Evolutionary conservation across 2,888 invertebrate genomes (phyloP), one percentile per base, ranked within the genome.

Genomic region (Thelaira solivaga): DNA sequence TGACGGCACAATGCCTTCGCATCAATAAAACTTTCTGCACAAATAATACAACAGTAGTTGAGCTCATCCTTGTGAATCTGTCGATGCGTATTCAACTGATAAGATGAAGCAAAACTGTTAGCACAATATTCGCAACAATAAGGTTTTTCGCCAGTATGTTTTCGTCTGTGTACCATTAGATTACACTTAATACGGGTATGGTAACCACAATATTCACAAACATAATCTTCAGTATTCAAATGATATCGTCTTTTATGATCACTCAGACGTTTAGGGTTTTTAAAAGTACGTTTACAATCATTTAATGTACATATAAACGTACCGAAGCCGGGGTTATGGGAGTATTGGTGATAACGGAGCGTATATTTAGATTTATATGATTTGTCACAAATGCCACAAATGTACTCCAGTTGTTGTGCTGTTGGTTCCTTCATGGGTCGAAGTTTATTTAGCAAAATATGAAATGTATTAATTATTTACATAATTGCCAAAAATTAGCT

Each of bases 81-180:
- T 13, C 65, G 43, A 55, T 81, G 81, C 20, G 55, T 43, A 2
- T 61, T 72, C 34, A 80, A 41, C 26, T 81, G 81, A 64, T 80
- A 81, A 22, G 77, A 69, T 0, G 81, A 80, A 6, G 76, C 61
- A 64, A 82, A 82, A 5, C 76, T 31, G 6, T 72, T 73, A 1
- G 67, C 76, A 34, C 82, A 81, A 45, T 74, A 41, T 31, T 80
- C 72, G 57, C 81, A 82, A 26, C 65, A 75, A 39, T 84, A 87
- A 0, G 87, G 87, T 6, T 82, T 83, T 13, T 86, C 86, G 0
- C 86, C 87, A 0, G 86, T 86, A 31, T 87, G 87, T 10, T 82
- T 83, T 2, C 86, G 83, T 6, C 81, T 65, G 62, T 87, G 87
- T 5, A 86, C 84, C 4, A 82, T 84, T 31, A 87, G 59, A 49